phyloP scores from a whole-genome alignment of 2,797 vertebrate species.

The Thalassophryne amazonica region DNA sequence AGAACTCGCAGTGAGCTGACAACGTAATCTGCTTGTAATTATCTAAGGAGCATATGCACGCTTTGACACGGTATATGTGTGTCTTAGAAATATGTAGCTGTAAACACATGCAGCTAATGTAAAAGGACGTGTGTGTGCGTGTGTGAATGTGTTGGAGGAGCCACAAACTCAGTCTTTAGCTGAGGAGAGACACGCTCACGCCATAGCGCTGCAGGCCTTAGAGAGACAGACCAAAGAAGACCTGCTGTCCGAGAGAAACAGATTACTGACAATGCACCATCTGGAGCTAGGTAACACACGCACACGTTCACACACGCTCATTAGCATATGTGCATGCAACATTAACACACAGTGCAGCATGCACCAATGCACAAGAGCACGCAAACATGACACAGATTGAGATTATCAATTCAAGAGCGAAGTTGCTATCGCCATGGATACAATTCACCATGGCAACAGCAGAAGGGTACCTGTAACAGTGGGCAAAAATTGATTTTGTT shows the following conservation, averaged over 20 bases:
- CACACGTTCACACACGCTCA: neutral
- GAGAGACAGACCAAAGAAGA: conserved; percentile 85
- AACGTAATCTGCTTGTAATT: conserved; percentile 4
- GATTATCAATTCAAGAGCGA: conserved; percentile 62
- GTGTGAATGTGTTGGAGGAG: conserved; percentile 63
- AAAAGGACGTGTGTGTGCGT: conserved; percentile 4
- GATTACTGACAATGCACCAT: conserved; percentile 83
- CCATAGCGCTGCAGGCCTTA: conserved; percentile 79
- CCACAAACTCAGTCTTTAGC: conserved; percentile 76
- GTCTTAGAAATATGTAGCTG: neutral
- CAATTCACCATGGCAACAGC: conserved; percentile 73
- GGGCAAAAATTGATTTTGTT: conserved; percentile 47
- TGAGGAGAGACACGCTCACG: conserved; percentile 79
- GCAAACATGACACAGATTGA: conserved; percentile 29
- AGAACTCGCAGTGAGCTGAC: conserved; percentile 4
- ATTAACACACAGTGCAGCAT: conserved; percentile 11
- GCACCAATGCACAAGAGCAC: conserved; percentile 9
- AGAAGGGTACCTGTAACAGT: conserved; percentile 57
- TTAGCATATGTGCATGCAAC: conserved; percentile 8
- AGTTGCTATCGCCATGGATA: conserved; percentile 72
- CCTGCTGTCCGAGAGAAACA: conserved; percentile 81
- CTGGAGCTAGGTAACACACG: conserved; percentile 76
- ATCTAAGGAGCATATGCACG: neutral
- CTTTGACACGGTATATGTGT: neutral
- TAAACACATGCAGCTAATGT: neutral